Base-by-base conservation (phyloP, 2,797 vertebrate genomes). In the Sciurus carolinensis region DNA sequence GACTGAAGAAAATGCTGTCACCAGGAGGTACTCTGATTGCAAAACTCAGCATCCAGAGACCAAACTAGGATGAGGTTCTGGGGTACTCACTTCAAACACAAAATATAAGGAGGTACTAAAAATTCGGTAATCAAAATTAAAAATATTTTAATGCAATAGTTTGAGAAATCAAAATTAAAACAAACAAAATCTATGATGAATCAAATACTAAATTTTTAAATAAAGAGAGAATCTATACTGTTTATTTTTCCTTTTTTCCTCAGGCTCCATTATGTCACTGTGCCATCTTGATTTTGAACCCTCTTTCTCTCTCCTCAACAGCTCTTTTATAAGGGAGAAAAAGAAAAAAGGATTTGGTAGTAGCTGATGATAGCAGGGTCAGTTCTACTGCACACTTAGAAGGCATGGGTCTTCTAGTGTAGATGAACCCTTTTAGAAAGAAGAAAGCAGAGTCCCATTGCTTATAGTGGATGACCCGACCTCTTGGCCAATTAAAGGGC, bases 151-250 rank as follows among this genome's bases (percentile, higher is more conserved):
- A 87, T 86, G 6, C 26, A 62, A 52, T 11, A 36, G 77, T 39
- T 93, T 90, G 57, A 75, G 84, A 81, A 88, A 62, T 75, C 0
- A 95, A 87, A 88, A 75, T 69, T 26, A 86, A 80, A 62, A 10
- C 20, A 15, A 30, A 77, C 39, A 59, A 95, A 57, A 72, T 42
- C 24, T 59, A 57, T 79, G 39, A 64, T 69, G 57, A 81, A 79
- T 36, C 64, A 75, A 71, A 84, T 72, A 89, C 44, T 17, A 80
- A 44, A 42, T 22, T 67, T 84, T 87, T 80, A 62, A 75, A 39
- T 42, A 75, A 87, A 77, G 13, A 75, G 22, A 64, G 10, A 12
- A 67, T 72, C 24, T 20, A 26, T 52, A 69, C n/a, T 42, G 20
- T 13, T 83, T 50, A 64, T 59, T 47, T 82, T 94, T 79, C 42